phyloP scores from a whole-genome alignment of 2,888 invertebrate species.

The Empis livida region DNA sequence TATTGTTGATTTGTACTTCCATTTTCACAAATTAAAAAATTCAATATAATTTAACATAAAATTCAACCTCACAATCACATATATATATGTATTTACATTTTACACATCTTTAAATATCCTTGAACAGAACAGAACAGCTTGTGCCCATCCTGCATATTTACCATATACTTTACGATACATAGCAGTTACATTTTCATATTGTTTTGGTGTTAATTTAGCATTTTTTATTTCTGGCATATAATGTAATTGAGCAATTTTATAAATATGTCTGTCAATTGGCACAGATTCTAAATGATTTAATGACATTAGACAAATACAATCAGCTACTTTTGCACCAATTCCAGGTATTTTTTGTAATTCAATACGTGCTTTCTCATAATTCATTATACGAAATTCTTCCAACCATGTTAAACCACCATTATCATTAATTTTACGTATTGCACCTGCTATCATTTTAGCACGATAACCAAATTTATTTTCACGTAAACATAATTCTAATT shows the following conservation, averaged over 20 bases:
- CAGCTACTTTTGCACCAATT: constrained; percentile 93
- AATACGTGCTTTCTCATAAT: constrained; percentile 56
- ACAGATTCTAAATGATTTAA: constrained; percentile 75
- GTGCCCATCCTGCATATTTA: constrained; percentile 86
- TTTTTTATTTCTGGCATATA: constrained; percentile 62
- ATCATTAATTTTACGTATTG: constrained; percentile 53
- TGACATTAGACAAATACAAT: constrained; percentile 96
- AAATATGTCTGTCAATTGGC: constrained; percentile 94
- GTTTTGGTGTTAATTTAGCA: constrained; percentile 67
- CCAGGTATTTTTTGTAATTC: constrained; percentile 71
- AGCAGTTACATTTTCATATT: constrained; percentile 76
- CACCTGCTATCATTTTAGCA: constrained; percentile 69
- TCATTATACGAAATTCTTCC: constrained; percentile 45
- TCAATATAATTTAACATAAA: no score
- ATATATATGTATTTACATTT: no score
- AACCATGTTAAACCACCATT: constrained; percentile 67
- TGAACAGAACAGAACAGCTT: constrained; percentile 47
- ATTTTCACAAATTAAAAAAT: no score
- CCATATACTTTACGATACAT: constrained; percentile 73
- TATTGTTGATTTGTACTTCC: no score
- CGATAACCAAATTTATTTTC: constrained; percentile 75
- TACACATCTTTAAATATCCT: background rate
- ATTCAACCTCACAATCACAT: no score
- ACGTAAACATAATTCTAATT: constrained; percentile 60
- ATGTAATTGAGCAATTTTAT: constrained; percentile 69